Conservation (phyloP, 2,888 invertebrate species). For the Dryocosmus kuriphilus region DNA sequence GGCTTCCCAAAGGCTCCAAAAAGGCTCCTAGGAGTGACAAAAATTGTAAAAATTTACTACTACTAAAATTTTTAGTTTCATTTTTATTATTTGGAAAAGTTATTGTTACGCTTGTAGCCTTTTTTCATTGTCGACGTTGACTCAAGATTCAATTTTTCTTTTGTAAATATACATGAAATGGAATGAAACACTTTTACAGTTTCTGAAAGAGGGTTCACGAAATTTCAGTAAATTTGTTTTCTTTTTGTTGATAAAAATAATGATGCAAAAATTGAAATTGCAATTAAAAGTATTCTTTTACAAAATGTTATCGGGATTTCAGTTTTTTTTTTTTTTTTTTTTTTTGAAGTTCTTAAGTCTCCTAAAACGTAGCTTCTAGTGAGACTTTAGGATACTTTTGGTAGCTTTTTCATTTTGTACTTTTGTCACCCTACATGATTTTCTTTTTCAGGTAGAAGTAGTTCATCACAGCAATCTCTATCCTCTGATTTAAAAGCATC, state of each 20-base stretch:
- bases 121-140: not conserved
- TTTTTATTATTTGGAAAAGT: constrained; percentile 16
- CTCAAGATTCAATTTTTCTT: not conserved
- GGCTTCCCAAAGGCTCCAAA: constrained; percentile 34
- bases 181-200: not conserved
- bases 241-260: not conserved
- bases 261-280: not conserved
- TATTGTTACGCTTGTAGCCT: not conserved
- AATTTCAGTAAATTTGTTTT: not conserved
- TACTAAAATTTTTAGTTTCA: constrained; percentile 16
- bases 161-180: not conserved
- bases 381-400: constrained; percentile 34
- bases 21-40: constrained; percentile 39
- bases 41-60: constrained; percentile 38
- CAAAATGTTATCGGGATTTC: not conserved
- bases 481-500: constrained; percentile 33
- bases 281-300: not conserved
- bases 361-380: constrained; percentile 27
- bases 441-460: constrained; percentile 54
- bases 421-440: constrained; percentile 32
- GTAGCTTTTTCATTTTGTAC: constrained; percentile 23
- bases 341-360: not conserved
- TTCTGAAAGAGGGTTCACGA: not conserved
- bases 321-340: too few species aligned
- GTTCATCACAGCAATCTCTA: constrained; percentile 41